Evolutionary conservation across 2,113 vertebrate species (phyloP).

Genomic region (Nycticorax nycticorax): DNA sequence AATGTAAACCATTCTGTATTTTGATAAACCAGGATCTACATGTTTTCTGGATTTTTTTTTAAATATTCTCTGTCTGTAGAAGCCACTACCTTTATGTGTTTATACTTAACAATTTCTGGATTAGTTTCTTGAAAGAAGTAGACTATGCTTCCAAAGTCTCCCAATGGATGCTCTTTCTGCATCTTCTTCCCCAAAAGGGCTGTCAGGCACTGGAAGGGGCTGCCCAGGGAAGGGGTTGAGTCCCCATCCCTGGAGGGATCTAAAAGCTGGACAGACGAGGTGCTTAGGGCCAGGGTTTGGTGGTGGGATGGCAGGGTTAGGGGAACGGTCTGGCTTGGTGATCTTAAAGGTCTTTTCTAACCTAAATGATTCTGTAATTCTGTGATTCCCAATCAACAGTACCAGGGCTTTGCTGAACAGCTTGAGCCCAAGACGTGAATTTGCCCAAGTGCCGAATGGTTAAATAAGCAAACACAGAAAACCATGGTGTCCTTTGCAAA

Average conservation of each 20-base stretch:
- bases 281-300: no score
- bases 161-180: background rate
- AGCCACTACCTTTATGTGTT: background rate
- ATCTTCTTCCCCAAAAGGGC: background rate
- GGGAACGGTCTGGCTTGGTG: no score
- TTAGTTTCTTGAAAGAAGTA: background rate
- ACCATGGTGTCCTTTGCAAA: background rate
- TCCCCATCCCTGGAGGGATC: no score
- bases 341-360: no score
- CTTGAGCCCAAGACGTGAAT: background rate
- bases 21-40: background rate
- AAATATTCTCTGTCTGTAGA: background rate
- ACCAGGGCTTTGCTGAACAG: background rate
- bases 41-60: background rate
- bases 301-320: no score
- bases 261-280: no score
- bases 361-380: no score
- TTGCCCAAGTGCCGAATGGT: fast-evolving
- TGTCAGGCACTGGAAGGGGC: no score
- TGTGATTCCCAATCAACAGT: background rate
- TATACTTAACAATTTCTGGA: background rate
- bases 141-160: background rate
- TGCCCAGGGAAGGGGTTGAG: no score
- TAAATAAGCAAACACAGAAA: background rate
- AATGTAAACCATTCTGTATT: background rate